A percentile compares a stretch with the other conserved stretches of the same genome.
Conservation (phyloP, 2,888 invertebrate species). For the Emmelina monodactyla region DNA sequence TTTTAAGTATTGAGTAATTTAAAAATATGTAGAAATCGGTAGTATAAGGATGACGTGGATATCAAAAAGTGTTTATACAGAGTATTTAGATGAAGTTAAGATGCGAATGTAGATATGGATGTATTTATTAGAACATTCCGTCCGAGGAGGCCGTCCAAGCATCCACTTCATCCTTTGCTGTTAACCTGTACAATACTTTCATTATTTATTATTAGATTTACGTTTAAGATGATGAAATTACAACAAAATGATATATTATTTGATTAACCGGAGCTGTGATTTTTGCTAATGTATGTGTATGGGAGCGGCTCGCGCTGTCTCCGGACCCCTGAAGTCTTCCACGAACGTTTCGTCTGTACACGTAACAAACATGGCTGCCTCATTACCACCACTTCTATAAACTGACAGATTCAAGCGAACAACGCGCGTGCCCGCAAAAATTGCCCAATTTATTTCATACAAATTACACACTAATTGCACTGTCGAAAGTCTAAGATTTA, state of each 20-base stretch:
- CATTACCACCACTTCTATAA: no score
- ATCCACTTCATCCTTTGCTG: conserved; percentile 43
- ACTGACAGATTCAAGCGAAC: background rate
- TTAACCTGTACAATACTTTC: conserved; percentile 55
- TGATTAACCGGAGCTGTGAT: conserved; percentile 66
- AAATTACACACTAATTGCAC: background rate
- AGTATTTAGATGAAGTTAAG: background rate
- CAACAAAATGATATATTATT: conserved; percentile 56
- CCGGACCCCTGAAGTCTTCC: background rate
- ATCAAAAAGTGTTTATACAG: conserved; percentile 11
- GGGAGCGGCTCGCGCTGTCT: conserved; percentile 17
- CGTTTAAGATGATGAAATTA: conserved; percentile 47
- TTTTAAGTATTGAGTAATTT: conserved; percentile 49
- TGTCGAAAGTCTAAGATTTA: background rate
- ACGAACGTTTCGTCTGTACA: no score
- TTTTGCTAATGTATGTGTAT: conserved; percentile 57
- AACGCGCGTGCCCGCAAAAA: background rate
- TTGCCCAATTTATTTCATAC: background rate
- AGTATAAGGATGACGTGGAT: conserved; percentile 41
- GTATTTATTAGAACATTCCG: conserved; percentile 19
- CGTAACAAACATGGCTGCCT: no score
- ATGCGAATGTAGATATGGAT: conserved; percentile 24
- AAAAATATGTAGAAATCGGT: conserved; percentile 35
- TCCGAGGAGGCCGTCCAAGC: background rate
- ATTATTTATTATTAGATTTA: conserved; percentile 61